Conservation (phyloP, 1,140 invertebrate species). For the Arion vulgaris region DNA sequence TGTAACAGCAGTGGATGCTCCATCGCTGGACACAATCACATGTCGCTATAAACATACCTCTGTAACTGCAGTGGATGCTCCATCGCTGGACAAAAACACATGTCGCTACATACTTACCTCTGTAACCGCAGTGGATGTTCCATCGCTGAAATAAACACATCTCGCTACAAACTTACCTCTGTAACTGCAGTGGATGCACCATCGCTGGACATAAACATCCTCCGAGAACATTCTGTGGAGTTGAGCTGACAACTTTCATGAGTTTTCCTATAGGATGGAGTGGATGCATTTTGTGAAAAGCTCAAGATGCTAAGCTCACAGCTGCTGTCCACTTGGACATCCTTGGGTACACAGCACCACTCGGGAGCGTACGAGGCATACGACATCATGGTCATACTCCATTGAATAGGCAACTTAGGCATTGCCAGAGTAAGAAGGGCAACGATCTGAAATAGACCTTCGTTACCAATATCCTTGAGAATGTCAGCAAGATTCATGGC, state of each 20-base stretch:
- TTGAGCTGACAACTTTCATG: constrained; percentile 7
- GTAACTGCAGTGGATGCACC: constrained; percentile 18
- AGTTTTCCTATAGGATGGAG: background rate
- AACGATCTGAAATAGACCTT: constrained; percentile 21
- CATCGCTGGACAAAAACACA: constrained; percentile 2
- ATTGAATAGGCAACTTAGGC: constrained; percentile 24
- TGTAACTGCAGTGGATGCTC: constrained; percentile 12
- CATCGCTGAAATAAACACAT: no score
- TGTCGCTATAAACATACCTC: constrained; percentile 22
- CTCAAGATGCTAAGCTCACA: background rate
- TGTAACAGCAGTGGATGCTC: no score
- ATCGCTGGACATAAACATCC: background rate
- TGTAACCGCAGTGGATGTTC: constrained; percentile 7
- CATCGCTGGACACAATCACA: no score
- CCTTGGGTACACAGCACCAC: constrained; percentile 26
- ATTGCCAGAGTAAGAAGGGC: constrained; percentile 8
- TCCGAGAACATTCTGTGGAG: background rate
- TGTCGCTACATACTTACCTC: constrained; percentile 17
- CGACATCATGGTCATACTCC: constrained; percentile 25
- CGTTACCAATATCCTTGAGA: constrained; percentile 18
- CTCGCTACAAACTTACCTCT: constrained; percentile 10
- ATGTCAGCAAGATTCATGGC: constrained; percentile 21
- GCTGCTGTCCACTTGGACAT: background rate
- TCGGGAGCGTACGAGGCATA: background rate
- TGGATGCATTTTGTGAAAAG: background rate